phyloP scores from a whole-genome alignment of 2,113 vertebrate genomes.

The Chamaetylas fuelleborni region DNA sequence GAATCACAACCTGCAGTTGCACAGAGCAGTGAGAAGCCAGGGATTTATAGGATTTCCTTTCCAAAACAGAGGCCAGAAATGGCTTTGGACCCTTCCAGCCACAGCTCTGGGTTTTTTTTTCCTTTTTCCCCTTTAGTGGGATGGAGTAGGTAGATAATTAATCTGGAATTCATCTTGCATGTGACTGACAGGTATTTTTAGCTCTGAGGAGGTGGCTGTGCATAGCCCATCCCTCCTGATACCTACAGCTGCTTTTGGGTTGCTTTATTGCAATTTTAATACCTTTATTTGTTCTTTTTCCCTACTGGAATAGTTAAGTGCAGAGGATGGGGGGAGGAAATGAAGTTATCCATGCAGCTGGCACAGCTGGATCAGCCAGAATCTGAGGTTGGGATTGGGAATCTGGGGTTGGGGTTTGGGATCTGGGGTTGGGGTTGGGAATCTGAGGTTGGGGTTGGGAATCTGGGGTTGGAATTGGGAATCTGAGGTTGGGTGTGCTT shows the following conservation, averaged over 20 bases:
- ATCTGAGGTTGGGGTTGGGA: no score
- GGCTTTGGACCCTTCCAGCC: not conserved
- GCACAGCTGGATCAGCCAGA: not conserved
- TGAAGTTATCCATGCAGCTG: not conserved
- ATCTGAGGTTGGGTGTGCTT: not conserved
- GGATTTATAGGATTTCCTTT: fast-evolving
- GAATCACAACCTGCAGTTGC: not conserved
- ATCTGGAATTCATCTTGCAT: not conserved
- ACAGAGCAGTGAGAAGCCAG: not conserved
- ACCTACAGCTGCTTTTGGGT: not conserved
- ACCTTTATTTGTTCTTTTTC: fast-evolving
- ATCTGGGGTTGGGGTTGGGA: no score
- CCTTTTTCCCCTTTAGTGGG: not conserved
- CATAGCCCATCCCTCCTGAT: not conserved
- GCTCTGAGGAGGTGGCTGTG: not conserved
- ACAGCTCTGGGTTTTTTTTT: not conserved
- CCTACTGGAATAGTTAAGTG: not conserved
- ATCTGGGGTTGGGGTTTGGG: not conserved
- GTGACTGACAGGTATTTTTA: conserved; percentile 13
- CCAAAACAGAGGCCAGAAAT: not conserved
- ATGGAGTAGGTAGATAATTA: conserved; percentile 14
- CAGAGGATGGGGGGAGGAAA: not conserved
- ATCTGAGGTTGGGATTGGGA: not conserved
- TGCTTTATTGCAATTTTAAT: not conserved
- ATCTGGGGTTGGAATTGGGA: not conserved